Evolutionary conservation across 30 jellyfish, hydroid and myxozoan genomes (phyloP), one percentile per base, ranked within the genome.

Genomic region (Catostylus mosaicus): DNA sequence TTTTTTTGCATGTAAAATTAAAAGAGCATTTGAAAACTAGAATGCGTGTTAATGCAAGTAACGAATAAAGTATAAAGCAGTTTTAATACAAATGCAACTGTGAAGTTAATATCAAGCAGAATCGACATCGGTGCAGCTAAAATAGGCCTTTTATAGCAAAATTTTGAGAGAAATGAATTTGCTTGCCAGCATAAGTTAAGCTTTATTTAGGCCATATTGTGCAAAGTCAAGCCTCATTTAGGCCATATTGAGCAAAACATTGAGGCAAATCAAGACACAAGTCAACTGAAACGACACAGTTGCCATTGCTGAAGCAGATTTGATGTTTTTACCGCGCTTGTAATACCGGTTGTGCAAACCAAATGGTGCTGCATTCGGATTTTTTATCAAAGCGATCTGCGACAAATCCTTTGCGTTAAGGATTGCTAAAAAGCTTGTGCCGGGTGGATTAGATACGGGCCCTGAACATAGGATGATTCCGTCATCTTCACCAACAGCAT

Each of bases 401-500:
- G 73, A 20, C 68, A 82, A 64, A 38, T 82, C 73, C 27, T 72
- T 82, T 4, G 92, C 92, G 37, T 82, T 57, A 37, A 82, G 73
- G 0, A 82, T 59, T 1, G 85, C 92, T 26, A 82, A 1, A 82
- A 82, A 82, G 47, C 92, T 82, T 4, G 86, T 82, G 0, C 86
- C 92, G 0, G 80, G 79, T 35, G 92, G 92, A 31, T 30, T 52
- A 2, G 92, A 82, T 4, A 82, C 50, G 18, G 92, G 85, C 43
- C 92, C 92, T 8, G 92, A 59, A 57, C 86, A 82, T 34, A 82
- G 78, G 2, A 82, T 57, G 19, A 82, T 67, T 16, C 92, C 92
- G 1, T 70, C 80, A 40, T 82, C 92, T 40, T 82, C 92, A 37
- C 62, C 86, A 27, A 71, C 40, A 14, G 74, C 80, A 19, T 54